Evolutionary conservation across 2,113 vertebrate genomes (phyloP).

Genomic region (Sander vitreus): DNA sequence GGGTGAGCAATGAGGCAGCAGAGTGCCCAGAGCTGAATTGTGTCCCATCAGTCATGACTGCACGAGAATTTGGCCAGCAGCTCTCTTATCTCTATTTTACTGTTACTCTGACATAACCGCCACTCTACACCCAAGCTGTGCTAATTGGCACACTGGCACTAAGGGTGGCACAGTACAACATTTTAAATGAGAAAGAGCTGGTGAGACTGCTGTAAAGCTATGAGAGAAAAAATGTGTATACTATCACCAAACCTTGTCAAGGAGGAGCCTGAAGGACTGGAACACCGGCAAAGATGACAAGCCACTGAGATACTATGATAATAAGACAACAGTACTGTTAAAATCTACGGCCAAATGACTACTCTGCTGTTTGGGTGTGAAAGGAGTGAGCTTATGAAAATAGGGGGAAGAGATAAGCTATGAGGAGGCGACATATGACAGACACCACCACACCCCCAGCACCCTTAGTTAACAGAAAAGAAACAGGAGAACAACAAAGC

Average conservation of each 20-base stretch:
- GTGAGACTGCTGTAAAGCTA: constrained; percentile 12
- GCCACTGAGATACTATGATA: background rate
- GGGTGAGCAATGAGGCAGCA: constrained; percentile 58
- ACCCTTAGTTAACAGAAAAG: background rate
- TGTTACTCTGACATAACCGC: constrained; percentile 3
- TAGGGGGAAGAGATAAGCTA: background rate
- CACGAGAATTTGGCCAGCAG: constrained; percentile 40
- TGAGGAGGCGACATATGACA: constrained; percentile 12
- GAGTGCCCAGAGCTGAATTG: constrained; percentile 40
- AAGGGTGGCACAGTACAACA: background rate
- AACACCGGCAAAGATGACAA: constrained; percentile 6
- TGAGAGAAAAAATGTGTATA: background rate
- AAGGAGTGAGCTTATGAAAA: background rate
- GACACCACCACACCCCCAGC: constrained; percentile 4
- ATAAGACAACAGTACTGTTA: background rate
- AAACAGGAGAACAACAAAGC: background rate
- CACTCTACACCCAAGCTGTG: constrained; percentile 12
- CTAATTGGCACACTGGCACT: background rate
- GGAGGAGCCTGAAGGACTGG: constrained; percentile 5
- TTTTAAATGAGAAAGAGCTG: background rate
- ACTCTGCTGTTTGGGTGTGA: constrained; percentile 12
- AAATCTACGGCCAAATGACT: constrained; percentile 17
- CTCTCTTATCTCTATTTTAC: constrained; percentile 30
- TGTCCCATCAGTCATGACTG: constrained; percentile 58
- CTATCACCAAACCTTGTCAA: background rate